Conservation (phyloP, 2,888 invertebrate species). For the Dryococelus australis region DNA sequence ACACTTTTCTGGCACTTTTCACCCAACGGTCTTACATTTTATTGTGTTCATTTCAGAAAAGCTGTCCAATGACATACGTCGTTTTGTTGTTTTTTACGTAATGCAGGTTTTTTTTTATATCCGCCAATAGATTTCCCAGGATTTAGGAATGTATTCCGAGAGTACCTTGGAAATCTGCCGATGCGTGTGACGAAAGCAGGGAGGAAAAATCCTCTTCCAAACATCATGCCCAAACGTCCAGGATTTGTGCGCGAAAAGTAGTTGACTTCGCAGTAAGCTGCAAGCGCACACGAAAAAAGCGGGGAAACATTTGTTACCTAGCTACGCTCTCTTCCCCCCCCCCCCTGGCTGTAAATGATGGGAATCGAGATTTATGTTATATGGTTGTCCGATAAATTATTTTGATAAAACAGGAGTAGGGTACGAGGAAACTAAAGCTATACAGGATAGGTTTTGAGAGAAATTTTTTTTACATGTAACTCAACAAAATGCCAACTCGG, state of each 20-base stretch:
- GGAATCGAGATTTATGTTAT: not conserved
- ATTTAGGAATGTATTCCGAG: not conserved
- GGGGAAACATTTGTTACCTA: not conserved
- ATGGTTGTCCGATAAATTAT: not conserved
- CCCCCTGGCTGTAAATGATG: not conserved
- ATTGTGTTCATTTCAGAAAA: too few species aligned
- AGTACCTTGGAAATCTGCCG: not conserved
- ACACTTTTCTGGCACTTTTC: too few species aligned
- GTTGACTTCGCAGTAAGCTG: not conserved
- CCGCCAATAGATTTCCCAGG: not conserved
- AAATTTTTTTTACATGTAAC: too few species aligned
- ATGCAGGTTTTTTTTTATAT: not conserved
- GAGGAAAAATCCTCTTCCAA: not conserved
- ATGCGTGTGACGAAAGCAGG: not conserved
- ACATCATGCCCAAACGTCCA: not conserved
- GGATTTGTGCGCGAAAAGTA: not conserved
- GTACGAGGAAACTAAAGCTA: not conserved
- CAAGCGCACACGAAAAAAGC: not conserved
- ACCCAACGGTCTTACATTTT: too few species aligned
- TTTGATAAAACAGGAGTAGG: not conserved
- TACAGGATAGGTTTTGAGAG: not conserved
- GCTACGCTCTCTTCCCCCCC: not conserved
- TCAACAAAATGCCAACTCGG: too few species aligned
- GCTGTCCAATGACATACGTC: too few species aligned
- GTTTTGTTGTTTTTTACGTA: too few species aligned